These are phyloP conservation scores for Axinella damicornis DNA, from an alignment of 37 sponge, comb jelly and placozoan genomes.

Conservation along the genomic window DNA sequence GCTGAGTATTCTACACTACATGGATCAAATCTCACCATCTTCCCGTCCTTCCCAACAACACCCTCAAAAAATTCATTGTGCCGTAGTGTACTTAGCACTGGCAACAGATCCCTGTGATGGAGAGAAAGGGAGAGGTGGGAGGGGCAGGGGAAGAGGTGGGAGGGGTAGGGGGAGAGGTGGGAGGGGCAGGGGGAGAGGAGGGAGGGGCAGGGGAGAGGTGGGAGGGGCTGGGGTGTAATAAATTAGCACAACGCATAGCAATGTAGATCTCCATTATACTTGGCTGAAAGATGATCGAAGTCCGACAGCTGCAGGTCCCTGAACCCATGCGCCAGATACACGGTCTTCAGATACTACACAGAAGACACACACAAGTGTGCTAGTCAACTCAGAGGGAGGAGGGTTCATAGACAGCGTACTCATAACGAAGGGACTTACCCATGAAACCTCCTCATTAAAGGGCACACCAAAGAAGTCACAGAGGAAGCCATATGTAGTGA, in stretches of 20 bases:
- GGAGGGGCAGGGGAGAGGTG: not conserved
- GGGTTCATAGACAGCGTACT: no score
- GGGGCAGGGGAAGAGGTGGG: slow-evolving; percentile 9
- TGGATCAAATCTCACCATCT: slow-evolving; percentile 44
- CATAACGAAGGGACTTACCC: slow-evolving; percentile 36
- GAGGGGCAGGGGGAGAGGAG: slow-evolving; percentile 20
- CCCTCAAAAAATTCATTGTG: slow-evolving; percentile 84
- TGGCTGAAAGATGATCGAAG: slow-evolving; percentile 62
- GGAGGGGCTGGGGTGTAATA: not conserved
- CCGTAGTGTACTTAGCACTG: slow-evolving; percentile 67
- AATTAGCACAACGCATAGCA: no score
- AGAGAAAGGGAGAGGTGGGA: not conserved
- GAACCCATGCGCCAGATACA: slow-evolving; percentile 75
- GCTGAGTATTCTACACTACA: no score
- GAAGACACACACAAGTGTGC: not conserved
- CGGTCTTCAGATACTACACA: slow-evolving; percentile 58
- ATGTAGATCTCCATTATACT: not conserved
- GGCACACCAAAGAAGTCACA: slow-evolving; percentile 61
- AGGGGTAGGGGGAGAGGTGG: not conserved
- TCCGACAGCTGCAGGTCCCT: slow-evolving; percentile 71
- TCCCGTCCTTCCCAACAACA: slow-evolving; percentile 34
- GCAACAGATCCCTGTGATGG: slow-evolving; percentile 57
- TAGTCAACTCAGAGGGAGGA: not conserved
- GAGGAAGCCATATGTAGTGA: slow-evolving; percentile 80
- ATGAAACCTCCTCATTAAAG: slow-evolving; percentile 60